Conservation (phyloP, 2,888 invertebrate species). For the Nephrotoma flavescens region DNA sequence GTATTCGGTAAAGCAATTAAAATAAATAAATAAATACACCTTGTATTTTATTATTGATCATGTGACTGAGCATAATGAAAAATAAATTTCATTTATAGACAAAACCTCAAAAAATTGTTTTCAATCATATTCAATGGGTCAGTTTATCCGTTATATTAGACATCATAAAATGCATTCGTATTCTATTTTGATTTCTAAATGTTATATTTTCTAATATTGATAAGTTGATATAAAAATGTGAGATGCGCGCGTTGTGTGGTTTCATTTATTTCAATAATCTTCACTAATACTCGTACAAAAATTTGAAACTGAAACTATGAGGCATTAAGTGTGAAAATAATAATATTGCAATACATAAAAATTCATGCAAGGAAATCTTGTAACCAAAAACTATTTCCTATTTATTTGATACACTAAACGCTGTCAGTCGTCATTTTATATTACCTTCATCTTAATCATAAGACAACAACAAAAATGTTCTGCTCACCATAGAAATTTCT, state of each 20-base stretch:
- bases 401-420: no score
- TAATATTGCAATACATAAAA: neutral
- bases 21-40: no score
- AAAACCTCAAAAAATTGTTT: neutral
- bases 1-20: no score
- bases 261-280: neutral
- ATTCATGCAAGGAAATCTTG: neutral
- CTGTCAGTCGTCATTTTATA: neutral
- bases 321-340: neutral
- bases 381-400: neutral
- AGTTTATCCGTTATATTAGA: neutral
- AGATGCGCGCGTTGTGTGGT: neutral
- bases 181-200: neutral
- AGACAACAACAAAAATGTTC: neutral
- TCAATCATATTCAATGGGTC: neutral
- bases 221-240: neutral
- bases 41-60: neutral
- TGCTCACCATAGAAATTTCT: neutral
- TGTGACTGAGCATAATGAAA: neutral
- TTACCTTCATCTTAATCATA: neutral
- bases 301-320: neutral
- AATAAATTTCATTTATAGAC: neutral
- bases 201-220: neutral
- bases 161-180: neutral
- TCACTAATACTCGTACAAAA: neutral